These are phyloP conservation scores for Nemopilema nomurai DNA, from an alignment of 30 jellyfish, hydroid and myxozoan genomes.

Conservation along the genomic window DNA sequence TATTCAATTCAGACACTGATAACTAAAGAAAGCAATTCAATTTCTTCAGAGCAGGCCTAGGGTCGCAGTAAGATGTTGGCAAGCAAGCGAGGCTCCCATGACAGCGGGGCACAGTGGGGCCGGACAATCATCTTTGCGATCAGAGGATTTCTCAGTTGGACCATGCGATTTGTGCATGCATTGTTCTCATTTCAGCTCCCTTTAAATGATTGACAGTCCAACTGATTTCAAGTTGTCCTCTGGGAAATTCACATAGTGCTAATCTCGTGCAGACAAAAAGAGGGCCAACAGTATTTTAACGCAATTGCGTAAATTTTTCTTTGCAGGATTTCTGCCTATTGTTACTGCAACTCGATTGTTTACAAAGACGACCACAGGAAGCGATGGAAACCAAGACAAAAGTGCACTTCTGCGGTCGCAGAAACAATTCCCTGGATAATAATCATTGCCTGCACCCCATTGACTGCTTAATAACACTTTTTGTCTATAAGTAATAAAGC, in stretches of 20 bases:
- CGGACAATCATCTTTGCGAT: neutral
- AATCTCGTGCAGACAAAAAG: neutral
- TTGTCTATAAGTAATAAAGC: neutral
- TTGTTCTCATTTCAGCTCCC: neutral
- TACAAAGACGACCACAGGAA: neutral
- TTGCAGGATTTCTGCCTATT: neutral
- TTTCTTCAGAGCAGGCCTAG: neutral
- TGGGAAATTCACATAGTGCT: neutral
- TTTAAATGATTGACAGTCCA: neutral
- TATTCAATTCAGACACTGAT: neutral
- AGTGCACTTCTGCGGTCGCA: neutral
- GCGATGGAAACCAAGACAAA: neutral
- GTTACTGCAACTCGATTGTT: neutral
- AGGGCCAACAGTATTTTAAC: neutral
- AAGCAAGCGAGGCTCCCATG: neutral
- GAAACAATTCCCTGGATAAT: conserved; percentile 1
- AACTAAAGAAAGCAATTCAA: neutral
- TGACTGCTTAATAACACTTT: neutral
- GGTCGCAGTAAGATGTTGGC: neutral
- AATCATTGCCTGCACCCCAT: neutral
- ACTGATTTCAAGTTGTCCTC: neutral
- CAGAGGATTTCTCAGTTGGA: neutral
- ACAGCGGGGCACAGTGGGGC: neutral
- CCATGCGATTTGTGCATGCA: neutral
- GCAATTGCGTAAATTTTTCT: neutral